These are phyloP conservation scores for Alexandromys fortis DNA, from an alignment of 2,113 vertebrate genomes.

Conservation along the genomic window DNA sequence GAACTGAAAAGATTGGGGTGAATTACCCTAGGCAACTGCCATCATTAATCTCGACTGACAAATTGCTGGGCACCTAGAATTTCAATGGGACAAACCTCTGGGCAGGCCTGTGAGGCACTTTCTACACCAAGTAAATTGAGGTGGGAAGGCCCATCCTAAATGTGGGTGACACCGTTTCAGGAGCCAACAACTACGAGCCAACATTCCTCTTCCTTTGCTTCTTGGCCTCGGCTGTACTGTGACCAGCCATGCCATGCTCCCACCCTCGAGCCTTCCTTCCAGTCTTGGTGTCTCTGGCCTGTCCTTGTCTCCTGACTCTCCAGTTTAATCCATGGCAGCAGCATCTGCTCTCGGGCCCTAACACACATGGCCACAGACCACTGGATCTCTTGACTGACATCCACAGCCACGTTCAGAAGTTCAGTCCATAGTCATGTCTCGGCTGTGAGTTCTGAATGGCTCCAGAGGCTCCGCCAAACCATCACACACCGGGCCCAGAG, in stretches of 20 bases:
- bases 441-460: background rate
- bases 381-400: background rate
- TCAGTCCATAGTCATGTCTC: background rate
- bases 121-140: background rate
- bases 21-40: background rate
- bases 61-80: background rate
- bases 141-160: too few species aligned
- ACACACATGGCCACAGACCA: rapidly evolving
- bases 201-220: background rate
- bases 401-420: background rate
- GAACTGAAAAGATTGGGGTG: background rate
- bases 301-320: background rate
- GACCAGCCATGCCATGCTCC: background rate
- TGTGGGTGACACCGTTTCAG: background rate
- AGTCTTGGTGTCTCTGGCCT: too few species aligned
- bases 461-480: background rate
- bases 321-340: too few species aligned
- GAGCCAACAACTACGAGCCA: background rate
- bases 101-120: background rate
- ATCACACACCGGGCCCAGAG: background rate
- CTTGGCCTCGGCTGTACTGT: background rate
- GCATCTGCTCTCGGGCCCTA: background rate
- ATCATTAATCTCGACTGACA: background rate
- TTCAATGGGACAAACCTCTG: background rate
- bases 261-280: background rate